A percentile compares a stretch with the other conserved stretches of the same genome.
Conservation (phyloP, 2,797 vertebrate genomes). For the Kryptopterus vitreolus region DNA sequence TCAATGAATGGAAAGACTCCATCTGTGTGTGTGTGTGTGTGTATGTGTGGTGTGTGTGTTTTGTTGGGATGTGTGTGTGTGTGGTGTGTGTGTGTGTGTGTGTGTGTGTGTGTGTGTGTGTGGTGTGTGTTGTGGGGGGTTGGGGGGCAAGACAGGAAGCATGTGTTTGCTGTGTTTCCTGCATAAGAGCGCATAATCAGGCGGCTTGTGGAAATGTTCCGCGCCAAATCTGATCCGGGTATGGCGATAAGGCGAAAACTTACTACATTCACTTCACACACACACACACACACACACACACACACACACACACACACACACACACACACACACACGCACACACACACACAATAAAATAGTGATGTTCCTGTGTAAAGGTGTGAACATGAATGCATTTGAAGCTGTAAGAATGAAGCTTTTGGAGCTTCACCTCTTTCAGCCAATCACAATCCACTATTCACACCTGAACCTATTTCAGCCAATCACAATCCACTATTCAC, state of each 20-base stretch:
- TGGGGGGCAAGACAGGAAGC: slow-evolving; percentile 65
- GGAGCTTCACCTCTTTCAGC: no score
- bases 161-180: slow-evolving; percentile 63
- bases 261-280: neutral
- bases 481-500: no score
- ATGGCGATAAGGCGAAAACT: neutral
- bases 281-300: neutral
- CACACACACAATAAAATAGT: neutral
- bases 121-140: no score
- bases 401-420: no score
- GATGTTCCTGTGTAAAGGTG: neutral
- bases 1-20: slow-evolving; percentile 30
- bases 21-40: slow-evolving; percentile 58
- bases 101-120: slow-evolving; percentile 62
- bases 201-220: slow-evolving; percentile 17
- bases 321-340: slow-evolving; percentile 14
- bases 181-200: slow-evolving; percentile 50
- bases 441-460: no score
- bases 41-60: slow-evolving; percentile 66
- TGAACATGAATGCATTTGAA: neutral
- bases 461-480: no score
- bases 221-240: slow-evolving; percentile 32
- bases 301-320: slow-evolving; percentile 12
- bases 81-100: slow-evolving; percentile 60
- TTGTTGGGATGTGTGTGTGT: slow-evolving; percentile 64